phyloP scores from a whole-genome alignment of 2,113 vertebrate species.

The Chaenocephalus aceratus region DNA sequence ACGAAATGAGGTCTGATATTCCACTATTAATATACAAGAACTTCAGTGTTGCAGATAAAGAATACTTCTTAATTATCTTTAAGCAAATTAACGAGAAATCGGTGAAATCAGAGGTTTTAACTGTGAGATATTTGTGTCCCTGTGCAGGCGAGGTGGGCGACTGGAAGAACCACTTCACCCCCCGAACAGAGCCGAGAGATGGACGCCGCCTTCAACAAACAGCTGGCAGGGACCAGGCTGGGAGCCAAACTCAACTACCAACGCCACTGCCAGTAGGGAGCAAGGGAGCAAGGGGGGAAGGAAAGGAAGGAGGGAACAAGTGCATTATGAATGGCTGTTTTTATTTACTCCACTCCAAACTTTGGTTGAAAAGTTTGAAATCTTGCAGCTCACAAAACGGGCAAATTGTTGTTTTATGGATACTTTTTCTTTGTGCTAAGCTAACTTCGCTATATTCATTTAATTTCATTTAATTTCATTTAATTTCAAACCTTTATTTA shows the following conservation, averaged over 20 bases:
- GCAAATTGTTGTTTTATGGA: too few species aligned
- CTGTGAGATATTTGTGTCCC: neutral
- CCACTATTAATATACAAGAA: neutral
- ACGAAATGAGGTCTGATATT: neutral
- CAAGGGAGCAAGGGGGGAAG: too few species aligned
- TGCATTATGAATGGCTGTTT: neutral
- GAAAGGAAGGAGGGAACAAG: neutral
- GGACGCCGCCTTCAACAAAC: slow-evolving; percentile 82
- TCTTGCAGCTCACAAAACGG: too few species aligned
- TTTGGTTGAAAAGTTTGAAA: neutral
- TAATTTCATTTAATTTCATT: too few species aligned
- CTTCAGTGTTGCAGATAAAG: neutral
- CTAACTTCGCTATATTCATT: too few species aligned
- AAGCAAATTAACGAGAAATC: too few species aligned
- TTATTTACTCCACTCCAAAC: neutral
- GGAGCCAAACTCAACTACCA: slow-evolving; percentile 80
- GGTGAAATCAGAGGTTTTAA: neutral
- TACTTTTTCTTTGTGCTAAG: too few species aligned
- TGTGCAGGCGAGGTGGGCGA: slow-evolving; percentile 76
- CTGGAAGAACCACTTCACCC: slow-evolving; percentile 82
- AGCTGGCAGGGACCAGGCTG: slow-evolving; percentile 76
- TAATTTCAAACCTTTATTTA: too few species aligned
- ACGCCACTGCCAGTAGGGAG: slow-evolving; percentile 61
- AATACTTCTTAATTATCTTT: neutral
- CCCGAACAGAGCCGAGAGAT: slow-evolving; percentile 83